Base-by-base conservation (phyloP, 2,113 vertebrate species). In the Heteronetta atricapilla region DNA sequence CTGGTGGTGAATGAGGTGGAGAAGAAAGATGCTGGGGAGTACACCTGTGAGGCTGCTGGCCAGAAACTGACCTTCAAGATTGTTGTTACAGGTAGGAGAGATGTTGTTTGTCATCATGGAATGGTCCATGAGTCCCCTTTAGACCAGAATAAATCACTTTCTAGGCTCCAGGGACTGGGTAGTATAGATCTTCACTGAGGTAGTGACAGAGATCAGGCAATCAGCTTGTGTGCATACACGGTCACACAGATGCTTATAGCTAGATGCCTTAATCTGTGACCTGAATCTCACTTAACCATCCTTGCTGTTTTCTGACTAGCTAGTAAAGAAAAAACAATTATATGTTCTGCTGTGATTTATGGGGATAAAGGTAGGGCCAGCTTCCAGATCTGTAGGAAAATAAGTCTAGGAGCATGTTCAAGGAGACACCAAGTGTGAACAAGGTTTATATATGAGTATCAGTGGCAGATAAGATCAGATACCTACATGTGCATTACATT, bases 1-100 rank as follows among this genome's bases (percentile, higher is more conserved):
- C 97, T 98, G 96, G 97, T 98, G 89, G 90, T 98, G 80, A 97
- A 98, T 40, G 97, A 98, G 64, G 97, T 97, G 91, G 98, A 98
- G 95, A 98, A 94, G 94, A 98, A 96, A 18, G 98, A 98, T 95
- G 97, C 96, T 82, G 98, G 98, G 82, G 97, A 98, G 50, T 98
- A 98, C 87, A 98, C 36, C 80, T 99, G 89, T 4, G 98, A 98
- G 81, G 97, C 96, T 76, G 98, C 96, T 62, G 97, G 94, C 46
- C 93, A 98, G 76, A 95, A 97, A 28, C 67, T 94, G 19, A 75
- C 82, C 82, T 95, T 95, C 84, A 91, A 3, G 53, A 2, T 95
- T 0, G 1, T 4, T 1, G 60, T 91, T 33, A 0, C 67, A 52
- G 92, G 92, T 95, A 19, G 18, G 1, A 5, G 64, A 82, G 11